Conservation (phyloP, 2,888 invertebrate species). For the Halictus quadricinctus region DNA sequence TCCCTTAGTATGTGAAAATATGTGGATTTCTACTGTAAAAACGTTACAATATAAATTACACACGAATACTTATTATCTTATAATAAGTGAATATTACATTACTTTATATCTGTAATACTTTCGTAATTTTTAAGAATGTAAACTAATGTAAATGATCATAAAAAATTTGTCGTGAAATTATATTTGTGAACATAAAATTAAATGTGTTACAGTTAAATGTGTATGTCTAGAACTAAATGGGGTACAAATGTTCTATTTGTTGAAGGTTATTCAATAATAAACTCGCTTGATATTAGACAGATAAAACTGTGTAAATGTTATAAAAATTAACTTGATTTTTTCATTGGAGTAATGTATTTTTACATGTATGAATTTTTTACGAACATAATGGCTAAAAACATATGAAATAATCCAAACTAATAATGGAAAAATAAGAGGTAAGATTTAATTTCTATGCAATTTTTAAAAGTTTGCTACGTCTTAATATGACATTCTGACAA, state of each 20-base stretch:
- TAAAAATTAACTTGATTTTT: neutral
- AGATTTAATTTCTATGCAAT: neutral
- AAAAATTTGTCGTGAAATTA: neutral
- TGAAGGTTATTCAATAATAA: neutral
- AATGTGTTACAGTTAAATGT: conserved; percentile 6
- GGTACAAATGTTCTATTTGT: neutral
- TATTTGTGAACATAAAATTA: conserved; percentile 2
- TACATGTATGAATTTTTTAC: neutral
- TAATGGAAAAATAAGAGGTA: neutral
- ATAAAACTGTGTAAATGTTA: neutral
- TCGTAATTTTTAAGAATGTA: neutral
- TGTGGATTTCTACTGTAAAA: conserved; percentile 18
- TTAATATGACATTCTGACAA: neutral
- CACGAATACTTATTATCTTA: conserved; percentile 2
- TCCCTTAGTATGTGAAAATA: neutral
- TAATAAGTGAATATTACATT: neutral
- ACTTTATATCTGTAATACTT: neutral
- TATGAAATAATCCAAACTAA: neutral
- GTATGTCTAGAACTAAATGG: neutral
- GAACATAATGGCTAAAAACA: neutral
- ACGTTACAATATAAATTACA: neutral
- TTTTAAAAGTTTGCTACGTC: neutral
- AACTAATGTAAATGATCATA: conserved; percentile 10
- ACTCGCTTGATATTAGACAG: neutral
- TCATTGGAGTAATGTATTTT: neutral